Percentiles rank a stretch among this genome's conserved stretches.
These are phyloP conservation scores for Octopus sinensis DNA, from an alignment of 1,140 invertebrate genomes.

Conservation along the genomic window DNA sequence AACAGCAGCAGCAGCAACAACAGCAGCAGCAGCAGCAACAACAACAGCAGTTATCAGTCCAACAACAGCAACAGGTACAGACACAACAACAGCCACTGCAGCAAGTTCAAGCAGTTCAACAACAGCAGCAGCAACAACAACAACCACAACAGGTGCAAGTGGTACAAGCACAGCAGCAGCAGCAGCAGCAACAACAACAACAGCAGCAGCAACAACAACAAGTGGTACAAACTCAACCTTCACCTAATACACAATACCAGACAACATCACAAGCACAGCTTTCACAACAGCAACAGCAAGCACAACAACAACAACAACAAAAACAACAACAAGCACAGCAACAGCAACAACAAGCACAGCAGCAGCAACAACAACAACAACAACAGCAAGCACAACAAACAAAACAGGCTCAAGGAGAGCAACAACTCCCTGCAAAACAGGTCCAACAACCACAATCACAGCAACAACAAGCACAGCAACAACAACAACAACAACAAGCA, in stretches of 20 bases:
- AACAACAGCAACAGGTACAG: conserved; percentile 24
- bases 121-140: conserved; percentile 27
- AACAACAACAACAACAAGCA: background rate
- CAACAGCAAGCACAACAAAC: conserved; percentile 27
- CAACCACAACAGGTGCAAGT: conserved; percentile 24
- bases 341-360: conserved; percentile 38
- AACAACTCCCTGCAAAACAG: background rate
- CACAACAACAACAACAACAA: conserved; percentile 37
- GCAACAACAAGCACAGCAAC: background rate
- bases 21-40: conserved; percentile 20
- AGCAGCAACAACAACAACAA: conserved; percentile 38
- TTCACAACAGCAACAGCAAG: conserved; percentile 33
- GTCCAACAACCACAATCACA: background rate
- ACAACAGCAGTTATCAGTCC: conserved; percentile 13
- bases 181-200: conserved; percentile 1
- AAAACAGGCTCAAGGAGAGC: background rate
- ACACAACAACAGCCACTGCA: conserved; percentile 23
- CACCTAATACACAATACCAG: conserved; percentile 14
- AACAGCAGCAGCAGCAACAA: conserved; percentile 17
- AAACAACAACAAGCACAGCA: conserved; percentile 36
- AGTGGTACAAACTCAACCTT: conserved; percentile 23
- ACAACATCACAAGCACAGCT: conserved; percentile 25
- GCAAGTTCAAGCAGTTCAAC: conserved; percentile 22
- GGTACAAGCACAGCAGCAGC: conserved; percentile 15
- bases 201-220: conserved; percentile 7